Evolutionary conservation across 1,140 invertebrate species (phyloP).

Genomic region (Saccostrea cuccullata): DNA sequence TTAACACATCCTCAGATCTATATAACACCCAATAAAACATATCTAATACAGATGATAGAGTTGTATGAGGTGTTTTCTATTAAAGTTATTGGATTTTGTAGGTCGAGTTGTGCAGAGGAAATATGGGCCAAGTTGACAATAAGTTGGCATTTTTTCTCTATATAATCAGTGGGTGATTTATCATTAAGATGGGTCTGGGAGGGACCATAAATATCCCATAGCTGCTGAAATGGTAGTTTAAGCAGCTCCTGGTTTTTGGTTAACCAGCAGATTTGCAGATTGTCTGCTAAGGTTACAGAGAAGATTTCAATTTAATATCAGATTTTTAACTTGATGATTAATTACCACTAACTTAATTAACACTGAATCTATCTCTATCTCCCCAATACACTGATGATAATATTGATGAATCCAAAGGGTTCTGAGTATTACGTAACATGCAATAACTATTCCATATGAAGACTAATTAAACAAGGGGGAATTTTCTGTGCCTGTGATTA

Average conservation of each 20-base stretch:
- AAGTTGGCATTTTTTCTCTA: neutral
- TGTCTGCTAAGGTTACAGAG: neutral
- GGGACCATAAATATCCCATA: neutral
- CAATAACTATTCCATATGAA: neutral
- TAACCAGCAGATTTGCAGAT: neutral
- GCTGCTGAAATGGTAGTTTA: neutral
- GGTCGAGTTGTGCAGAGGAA: neutral
- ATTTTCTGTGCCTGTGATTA: too few relatives aligned
- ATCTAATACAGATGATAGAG: neutral
- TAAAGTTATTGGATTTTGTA: too few relatives aligned
- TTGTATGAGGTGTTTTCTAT: neutral
- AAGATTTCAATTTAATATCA: constrained; percentile 8
- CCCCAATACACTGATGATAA: neutral
- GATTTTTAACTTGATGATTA: constrained; percentile 16
- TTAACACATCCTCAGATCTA: neutral
- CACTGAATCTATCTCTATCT: neutral
- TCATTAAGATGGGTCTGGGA: neutral
- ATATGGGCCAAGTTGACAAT: neutral
- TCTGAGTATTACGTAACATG: neutral
- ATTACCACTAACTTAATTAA: neutral
- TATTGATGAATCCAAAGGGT: neutral
- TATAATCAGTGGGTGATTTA: constrained; percentile 10
- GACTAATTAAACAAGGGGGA: neutral
- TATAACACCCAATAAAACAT: neutral
- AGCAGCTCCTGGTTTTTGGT: neutral